Base-by-base conservation (phyloP, 2,888 invertebrate species). In the Lissonota sp. region DNA sequence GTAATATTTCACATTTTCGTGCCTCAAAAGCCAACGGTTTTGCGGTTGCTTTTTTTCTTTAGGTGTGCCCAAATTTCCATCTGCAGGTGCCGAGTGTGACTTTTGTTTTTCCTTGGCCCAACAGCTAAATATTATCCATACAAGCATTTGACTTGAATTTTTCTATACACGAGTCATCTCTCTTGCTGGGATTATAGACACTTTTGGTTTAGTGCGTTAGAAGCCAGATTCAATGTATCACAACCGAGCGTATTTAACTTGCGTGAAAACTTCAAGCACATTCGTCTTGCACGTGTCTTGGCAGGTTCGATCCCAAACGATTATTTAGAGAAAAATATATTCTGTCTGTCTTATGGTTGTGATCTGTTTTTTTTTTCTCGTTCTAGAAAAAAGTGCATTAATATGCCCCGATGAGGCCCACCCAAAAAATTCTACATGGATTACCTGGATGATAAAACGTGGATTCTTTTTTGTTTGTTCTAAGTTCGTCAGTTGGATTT, bases 381-480 rank as follows among this genome's bases (percentile, higher is more conserved):
- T 77, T 80, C 80, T 80, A 80, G 70, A 83, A 83, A 83, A 80
- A 80, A 77, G 63, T 66, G 72, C 55, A 76, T 83, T 83, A 83
- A 82, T 77, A 66, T 74, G 70, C 69, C n/a, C n/a, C n/a, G n/a
- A n/a, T n/a, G n/a, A n/a, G n/a, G n/a, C n/a, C 80, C 82, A 64
- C 69, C 79, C 80, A 57, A 51, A 26, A 51, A 55, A 39, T 49
- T 67, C 66, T 70, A 80, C 76, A 77, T 73, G n/a, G 44, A 58
- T 83, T 83, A 83, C 80, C 82, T 83, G 80, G 73, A 58, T 77
- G 37, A 73, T 66, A 55, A 70, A 26, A 67, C 51, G 80, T 55
- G 53, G 73, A 58, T 14, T 26, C 37, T 49, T 49, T 66, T 75
- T 60, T 69, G 63, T 71, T 71, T 66, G 60, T 51, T 73, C 70